Base-by-base conservation (phyloP, 2,797 vertebrate species). In the Carapus acus region DNA sequence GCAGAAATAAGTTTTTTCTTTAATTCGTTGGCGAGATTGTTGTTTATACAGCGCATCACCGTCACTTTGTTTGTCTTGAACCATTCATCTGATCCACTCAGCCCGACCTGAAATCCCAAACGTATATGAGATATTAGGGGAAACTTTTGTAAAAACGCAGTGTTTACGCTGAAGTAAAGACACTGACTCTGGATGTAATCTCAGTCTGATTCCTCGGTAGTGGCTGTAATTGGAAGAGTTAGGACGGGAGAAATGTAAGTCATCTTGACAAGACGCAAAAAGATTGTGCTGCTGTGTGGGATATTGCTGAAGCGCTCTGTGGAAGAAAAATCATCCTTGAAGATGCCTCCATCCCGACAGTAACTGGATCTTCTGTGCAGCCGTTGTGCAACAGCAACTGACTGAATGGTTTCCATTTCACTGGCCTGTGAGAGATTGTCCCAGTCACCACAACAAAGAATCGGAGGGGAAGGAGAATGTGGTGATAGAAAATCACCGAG, bases 351-450 rank as follows among this genome's bases (percentile, higher is more conserved):
- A 53, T 65, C 76, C 62, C 49, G 74, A 70, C 60, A 69, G 83
- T 77, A 85, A 87, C 81, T 43, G 66, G 80, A 88, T 86, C 78
- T 71, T 76, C 71, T 82, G 70, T 86, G 85, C 81, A 85, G 85
- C 82, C 79, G 77, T 81, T 76, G n/a, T 76, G 74, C 78, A 67
- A 60, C 68, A 75, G 83, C 78, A 71, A 79, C 71, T 54, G 73
- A 73, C 73, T 76, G 74, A 81, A 76, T 76, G 81, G 80, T 84
- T 85, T 83, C 69, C 81, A 87, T 85, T 84, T 70, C 58, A 50
- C 52, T 76, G 76, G 79, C 76, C 84, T 86, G 83, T 76, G 81
- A 84, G 76, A 67, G 77, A 86, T 84, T 85, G 85, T 85, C 83
- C 81, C 79, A 67, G 74, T 54, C 67, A 86, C 85, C 85, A 86